phyloP scores from a whole-genome alignment of 2,113 vertebrate species.

The Hystrix cristata region DNA sequence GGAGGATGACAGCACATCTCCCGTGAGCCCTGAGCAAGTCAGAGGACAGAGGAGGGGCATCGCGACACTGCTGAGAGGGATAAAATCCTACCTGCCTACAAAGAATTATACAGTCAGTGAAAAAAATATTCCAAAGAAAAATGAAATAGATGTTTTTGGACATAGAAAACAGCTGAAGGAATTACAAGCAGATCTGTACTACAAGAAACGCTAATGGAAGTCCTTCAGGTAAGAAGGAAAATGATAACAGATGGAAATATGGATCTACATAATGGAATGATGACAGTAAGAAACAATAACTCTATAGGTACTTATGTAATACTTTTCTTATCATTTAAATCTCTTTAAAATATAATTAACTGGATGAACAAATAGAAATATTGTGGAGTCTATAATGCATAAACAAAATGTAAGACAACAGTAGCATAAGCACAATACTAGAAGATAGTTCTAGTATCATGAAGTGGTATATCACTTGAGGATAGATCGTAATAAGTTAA shows the following conservation, averaged over 20 bases:
- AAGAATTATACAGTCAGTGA: not conserved
- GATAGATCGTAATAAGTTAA: not conserved
- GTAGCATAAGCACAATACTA: not conserved
- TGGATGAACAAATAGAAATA: slow-evolving; percentile 7
- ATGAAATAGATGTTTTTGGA: not conserved
- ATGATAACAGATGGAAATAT: not conserved
- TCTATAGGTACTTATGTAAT: not conserved
- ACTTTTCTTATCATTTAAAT: not conserved
- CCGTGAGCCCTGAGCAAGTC: not conserved
- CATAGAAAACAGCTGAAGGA: slow-evolving; percentile 9
- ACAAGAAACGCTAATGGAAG: slow-evolving; percentile 1
- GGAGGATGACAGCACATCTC: not conserved
- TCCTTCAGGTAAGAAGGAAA: not conserved
- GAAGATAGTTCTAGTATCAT: not conserved
- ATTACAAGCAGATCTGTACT: not conserved
- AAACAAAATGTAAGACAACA: not conserved
- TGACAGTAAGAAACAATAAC: not conserved
- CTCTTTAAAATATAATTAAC: slow-evolving; percentile 3
- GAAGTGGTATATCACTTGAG: not conserved
- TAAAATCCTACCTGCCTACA: not conserved
- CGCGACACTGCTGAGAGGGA: not conserved
- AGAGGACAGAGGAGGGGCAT: not conserved
- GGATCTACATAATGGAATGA: not conserved
- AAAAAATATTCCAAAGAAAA: not conserved
- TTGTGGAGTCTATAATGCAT: not conserved